Evolutionary conservation across 2,797 vertebrate species (phyloP).

Genomic region (Leptodactylus fallax): DNA sequence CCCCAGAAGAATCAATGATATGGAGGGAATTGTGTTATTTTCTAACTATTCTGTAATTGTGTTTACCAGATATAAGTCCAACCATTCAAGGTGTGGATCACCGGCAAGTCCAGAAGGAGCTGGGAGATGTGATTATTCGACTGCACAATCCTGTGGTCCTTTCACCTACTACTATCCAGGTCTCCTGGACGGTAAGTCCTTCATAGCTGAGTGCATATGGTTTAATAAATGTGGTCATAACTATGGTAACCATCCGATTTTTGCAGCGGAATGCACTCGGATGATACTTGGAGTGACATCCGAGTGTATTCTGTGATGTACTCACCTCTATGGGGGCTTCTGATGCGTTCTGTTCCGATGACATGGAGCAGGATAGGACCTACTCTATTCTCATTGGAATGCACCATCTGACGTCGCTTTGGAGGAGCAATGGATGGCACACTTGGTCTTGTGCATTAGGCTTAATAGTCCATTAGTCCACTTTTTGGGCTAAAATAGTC

Average conservation of each 20-base stretch:
- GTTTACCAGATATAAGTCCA: slow-evolving; percentile 90
- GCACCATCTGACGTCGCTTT: too few species aligned
- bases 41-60: slow-evolving; percentile 31
- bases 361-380: too few species aligned
- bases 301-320: neutral
- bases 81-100: slow-evolving; percentile 97
- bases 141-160: slow-evolving; percentile 93
- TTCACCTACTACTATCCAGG: slow-evolving; percentile 93
- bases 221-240: neutral
- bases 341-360: too few species aligned
- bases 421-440: too few species aligned
- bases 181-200: slow-evolving; percentile 93
- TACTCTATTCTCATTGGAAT: too few species aligned
- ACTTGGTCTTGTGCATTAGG: too few species aligned
- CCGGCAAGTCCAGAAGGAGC: slow-evolving; percentile 96
- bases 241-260: too few species aligned
- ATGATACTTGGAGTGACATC: too few species aligned
- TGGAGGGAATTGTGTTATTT: neutral
- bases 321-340: neutral
- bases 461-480: too few species aligned
- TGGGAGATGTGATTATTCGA: slow-evolving; percentile 93
- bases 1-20: neutral
- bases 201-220: neutral
- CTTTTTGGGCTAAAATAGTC: neutral
- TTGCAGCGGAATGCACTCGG: too few species aligned